A percentile compares a stretch with the other conserved stretches of the same genome.
phyloP scores from a whole-genome alignment of 2,888 invertebrate species.

The Schizotus pectinicornis region DNA sequence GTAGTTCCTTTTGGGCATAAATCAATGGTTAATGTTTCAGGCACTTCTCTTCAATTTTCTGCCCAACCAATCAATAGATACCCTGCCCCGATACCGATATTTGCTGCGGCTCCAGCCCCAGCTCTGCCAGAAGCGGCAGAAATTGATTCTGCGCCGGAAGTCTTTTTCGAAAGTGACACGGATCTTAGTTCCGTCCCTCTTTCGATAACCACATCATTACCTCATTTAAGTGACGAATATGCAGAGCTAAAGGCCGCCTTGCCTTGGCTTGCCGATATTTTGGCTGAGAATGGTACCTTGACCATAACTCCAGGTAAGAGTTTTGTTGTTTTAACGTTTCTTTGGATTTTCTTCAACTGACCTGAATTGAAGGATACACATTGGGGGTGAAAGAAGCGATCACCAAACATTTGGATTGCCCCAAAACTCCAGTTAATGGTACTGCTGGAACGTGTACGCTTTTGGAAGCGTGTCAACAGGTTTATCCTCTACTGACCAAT shows the following conservation, averaged over 20 bases:
- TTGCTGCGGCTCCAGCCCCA: no score
- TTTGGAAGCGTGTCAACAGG: slow-evolving; percentile 38
- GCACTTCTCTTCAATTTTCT: no score
- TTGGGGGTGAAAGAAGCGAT: slow-evolving; percentile 38
- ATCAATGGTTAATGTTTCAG: no score
- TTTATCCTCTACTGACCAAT: slow-evolving; percentile 35
- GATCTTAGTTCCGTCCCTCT: no score
- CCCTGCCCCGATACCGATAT: no score
- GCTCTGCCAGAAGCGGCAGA: no score
- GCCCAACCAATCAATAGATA: no score
- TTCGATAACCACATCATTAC: not conserved
- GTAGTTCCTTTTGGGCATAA: no score
- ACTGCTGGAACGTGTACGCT: slow-evolving; percentile 41
- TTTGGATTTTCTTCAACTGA: slow-evolving; percentile 5
- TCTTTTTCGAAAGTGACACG: no score
- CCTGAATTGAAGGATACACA: slow-evolving; percentile 31
- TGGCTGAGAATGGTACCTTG: slow-evolving; percentile 38
- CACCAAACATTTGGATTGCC: slow-evolving; percentile 34
- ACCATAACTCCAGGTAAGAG: slow-evolving; percentile 37
- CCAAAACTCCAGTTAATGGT: slow-evolving; percentile 30
- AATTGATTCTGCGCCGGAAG: no score
- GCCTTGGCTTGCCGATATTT: slow-evolving; percentile 39
- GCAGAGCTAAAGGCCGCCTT: slow-evolving; percentile 21
- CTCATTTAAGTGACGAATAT: slow-evolving; percentile 11
- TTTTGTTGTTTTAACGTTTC: slow-evolving; percentile 1